Evolutionary conservation across 2,113 vertebrate genomes (phyloP), one percentile per base, ranked within the genome.

Genomic region (Gadus chalcogrammus): DNA sequence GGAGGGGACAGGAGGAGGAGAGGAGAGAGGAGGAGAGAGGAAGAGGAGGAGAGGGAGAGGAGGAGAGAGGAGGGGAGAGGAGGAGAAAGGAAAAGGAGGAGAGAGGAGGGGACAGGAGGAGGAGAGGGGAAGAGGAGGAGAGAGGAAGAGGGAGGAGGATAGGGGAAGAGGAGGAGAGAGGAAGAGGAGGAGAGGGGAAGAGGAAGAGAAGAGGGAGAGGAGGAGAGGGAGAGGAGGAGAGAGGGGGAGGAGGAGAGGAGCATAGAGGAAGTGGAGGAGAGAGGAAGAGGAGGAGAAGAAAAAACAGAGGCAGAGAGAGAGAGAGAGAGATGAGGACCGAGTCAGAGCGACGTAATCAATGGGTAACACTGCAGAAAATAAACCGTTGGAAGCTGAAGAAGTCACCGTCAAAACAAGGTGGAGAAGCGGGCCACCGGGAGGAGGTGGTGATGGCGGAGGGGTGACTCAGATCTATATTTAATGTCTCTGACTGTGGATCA

Each of bases 381-480:
- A 18, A 64, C 15, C 12, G 31, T 59, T 16, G 20, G 63, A 72
- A 3, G 52, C 16, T 31, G 31, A 31, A 31, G 5, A 53, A 60
- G 55, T 67, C 11, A 35, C 56, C 22, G 83, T 80, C 81, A 83
- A 84, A 89, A 85, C 76, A 87, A 18, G 3, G 77, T 73, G 69
- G 75, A 76, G 79, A 82, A 72, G 67, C 66, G 62, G 71, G 74
- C 75, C 76, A 31, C 31, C 78, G 9, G 66, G 70, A 83, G 76
- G 85, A 82, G 31, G 31, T 31, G 31, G 31, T 1, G 31, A 6
- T 31, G 31, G 31, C 74, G 85, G 15, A 73, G 31, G 31, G 31
- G 31, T 79, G 69, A 84, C 84, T 90, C 82, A 88, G n/a, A 91
- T 89, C 87, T 90, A 90, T 91, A 88, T 91, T 91, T 90, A 88